These are phyloP conservation scores for Agelas oroides DNA, from an alignment of 37 sponge, comb jelly and placozoan species.

Conservation along the genomic window DNA sequence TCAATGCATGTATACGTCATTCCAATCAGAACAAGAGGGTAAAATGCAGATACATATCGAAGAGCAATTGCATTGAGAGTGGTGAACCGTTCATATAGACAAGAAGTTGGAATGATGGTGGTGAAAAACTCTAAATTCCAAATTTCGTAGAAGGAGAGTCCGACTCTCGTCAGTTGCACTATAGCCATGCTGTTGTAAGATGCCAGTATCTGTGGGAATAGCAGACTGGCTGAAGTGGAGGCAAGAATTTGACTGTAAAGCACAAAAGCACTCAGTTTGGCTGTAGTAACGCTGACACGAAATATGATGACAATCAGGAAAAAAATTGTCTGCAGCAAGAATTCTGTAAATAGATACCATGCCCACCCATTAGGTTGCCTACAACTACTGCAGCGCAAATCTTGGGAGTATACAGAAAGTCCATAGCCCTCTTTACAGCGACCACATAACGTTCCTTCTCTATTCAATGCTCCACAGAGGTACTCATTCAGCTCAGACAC, in stretches of 20 bases:
- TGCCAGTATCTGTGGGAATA: background rate
- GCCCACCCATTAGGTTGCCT: background rate
- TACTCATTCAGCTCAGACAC: background rate
- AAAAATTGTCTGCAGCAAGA: background rate
- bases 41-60: background rate
- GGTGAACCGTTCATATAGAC: background rate
- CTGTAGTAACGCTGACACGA: background rate
- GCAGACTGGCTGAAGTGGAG: background rate
- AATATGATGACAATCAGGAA: background rate
- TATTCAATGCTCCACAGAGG: background rate
- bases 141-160: constrained; percentile 2
- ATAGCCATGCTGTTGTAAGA: too few species aligned
- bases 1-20: background rate
- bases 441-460: background rate
- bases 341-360: background rate
- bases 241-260: background rate
- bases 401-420: background rate
- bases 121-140: constrained; percentile 31
- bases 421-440: background rate
- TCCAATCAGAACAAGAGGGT: background rate
- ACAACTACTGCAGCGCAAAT: background rate
- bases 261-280: background rate
- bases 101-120: background rate
- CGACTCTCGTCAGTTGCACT: background rate
- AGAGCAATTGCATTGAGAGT: background rate